Conservation (phyloP, 2,797 vertebrate genomes). For the Chelidonichthys spinosus region DNA sequence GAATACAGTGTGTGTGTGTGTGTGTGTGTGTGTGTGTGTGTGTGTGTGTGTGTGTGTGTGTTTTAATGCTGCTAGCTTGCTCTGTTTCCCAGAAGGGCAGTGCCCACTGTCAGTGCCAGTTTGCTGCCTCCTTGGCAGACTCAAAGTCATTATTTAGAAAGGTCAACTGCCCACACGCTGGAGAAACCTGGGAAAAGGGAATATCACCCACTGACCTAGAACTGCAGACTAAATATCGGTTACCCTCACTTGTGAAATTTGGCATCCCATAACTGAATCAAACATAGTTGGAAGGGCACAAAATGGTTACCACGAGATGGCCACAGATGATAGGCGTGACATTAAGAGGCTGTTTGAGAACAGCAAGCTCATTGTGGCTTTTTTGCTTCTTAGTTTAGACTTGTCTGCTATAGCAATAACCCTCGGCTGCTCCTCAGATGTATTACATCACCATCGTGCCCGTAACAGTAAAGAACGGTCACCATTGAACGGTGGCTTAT, state of each 20-base stretch:
- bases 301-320: constrained; percentile 65
- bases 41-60: neutral
- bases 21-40: constrained; percentile 27
- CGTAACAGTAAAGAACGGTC: constrained; percentile 56
- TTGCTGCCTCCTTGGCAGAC: constrained; percentile 62
- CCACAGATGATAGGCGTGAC: constrained; percentile 71
- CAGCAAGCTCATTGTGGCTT: constrained; percentile 77
- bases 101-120: constrained; percentile 62
- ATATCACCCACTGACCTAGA: constrained; percentile 80
- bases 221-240: constrained; percentile 69
- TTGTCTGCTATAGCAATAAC: constrained; percentile 72
- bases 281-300: constrained; percentile 61
- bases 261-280: constrained; percentile 55
- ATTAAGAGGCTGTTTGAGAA: constrained; percentile 70
- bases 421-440: constrained; percentile 54
- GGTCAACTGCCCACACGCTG: constrained; percentile 68
- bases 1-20: constrained; percentile 13
- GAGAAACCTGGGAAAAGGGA: constrained; percentile 50
- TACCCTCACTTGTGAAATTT: constrained; percentile 63
- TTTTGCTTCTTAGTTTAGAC: constrained; percentile 66
- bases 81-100: constrained; percentile 73
- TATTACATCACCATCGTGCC: constrained; percentile 69
- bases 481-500: constrained; percentile 44
- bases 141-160: constrained; percentile 70
- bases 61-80: constrained; percentile 50